Evolutionary conservation across 1,140 invertebrate species (phyloP), one percentile per base, ranked within the genome.

Genomic region (Eueides isabella): DNA sequence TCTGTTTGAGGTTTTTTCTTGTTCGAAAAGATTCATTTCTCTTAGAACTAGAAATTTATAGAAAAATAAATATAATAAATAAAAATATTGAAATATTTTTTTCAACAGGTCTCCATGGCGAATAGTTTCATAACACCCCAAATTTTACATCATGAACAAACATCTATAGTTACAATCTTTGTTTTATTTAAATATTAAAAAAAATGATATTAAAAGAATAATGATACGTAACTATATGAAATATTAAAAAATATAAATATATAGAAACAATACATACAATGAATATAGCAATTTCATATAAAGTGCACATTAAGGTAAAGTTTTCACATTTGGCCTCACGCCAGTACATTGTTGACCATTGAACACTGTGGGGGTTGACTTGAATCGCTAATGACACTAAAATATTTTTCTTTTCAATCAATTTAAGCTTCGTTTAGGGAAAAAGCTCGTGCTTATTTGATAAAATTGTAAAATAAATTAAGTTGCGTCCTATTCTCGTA

Each of bases 401-500:
- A 55, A 55, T 55, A 11, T 55, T 55, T 55, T 55, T 55, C 48
- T 55, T 55, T 55, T 55, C 23, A 55, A 55, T 55, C 48, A 55
- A 55, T 55, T 55, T 55, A 4, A 55, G 48, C 48, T 55, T 55
- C 48, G 23, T 55, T 55, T 26, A 55, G 23, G 48, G n/a, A 19
- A 26, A 38, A 55, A 55, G 48, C 48, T 55, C 1, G 16, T 23
- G 41, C 14, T 55, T 55, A 55, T 55, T 55, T 2, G 48, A 55
- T 55, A 55, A 11, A 26, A 55, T 26, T 7, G 23, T 26, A 11
- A 3, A 23, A 55, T 55, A 55, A 55, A 55, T 55, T 26, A 23
- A 55, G 6, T 23, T 55, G 7, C 23, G n/a, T 55, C 9, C 48
- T 23, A 55, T 9, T 55, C 23, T 7, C 26, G 48, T 23, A 23